Base-by-base conservation (phyloP, 2,113 vertebrate genomes). In the Callospermophilus lateralis region DNA sequence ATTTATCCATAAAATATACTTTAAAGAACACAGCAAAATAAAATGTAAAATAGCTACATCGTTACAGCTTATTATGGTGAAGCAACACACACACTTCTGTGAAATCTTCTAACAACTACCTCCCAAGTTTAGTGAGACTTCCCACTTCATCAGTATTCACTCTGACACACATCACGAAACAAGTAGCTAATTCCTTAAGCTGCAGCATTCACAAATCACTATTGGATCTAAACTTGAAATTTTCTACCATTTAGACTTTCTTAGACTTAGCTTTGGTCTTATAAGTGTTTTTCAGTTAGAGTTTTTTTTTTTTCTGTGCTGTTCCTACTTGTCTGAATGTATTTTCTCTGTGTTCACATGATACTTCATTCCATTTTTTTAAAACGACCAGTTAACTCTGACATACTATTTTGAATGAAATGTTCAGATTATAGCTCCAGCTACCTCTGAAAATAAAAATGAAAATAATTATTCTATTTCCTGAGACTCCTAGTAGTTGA, bases 1-100 rank as follows among this genome's bases (percentile, higher is more conserved):
- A 96, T 61, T 96, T 97, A 92, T 89, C 86, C 92, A 70, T 96
- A 95, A 98, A 98, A 90, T 93, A 94, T 48, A 92, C 61, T 93
- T 13, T 4, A 87, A 97, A 65, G 93, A 97, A 94, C 67, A 89
- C 11, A 97, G 76, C 92, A 93, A 97, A 90, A 94, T 90, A 97
- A 92, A 89, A 95, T 39, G 32, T 72, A 92, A 95, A 83, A 90
- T 65, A 80, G 17, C 65, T 48, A 95, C 74, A 97, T 93, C 37
- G 94, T 96, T 95, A 97, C 11, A 96, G 88, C 48, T 97, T 95
- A 45, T 74, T 97, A 97, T 97, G 92, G 96, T 97, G 95, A 98
- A 97, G 79, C 1, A n/a, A 84, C 30, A 90, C 73, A 87, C 58
- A 93, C 0, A 6, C 37, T 39, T 97, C 28, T 85, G 8, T 94